Conservation (phyloP, 30 jellyfish, hydroid and myxozoan species). For the Kudoa iwatai region DNA sequence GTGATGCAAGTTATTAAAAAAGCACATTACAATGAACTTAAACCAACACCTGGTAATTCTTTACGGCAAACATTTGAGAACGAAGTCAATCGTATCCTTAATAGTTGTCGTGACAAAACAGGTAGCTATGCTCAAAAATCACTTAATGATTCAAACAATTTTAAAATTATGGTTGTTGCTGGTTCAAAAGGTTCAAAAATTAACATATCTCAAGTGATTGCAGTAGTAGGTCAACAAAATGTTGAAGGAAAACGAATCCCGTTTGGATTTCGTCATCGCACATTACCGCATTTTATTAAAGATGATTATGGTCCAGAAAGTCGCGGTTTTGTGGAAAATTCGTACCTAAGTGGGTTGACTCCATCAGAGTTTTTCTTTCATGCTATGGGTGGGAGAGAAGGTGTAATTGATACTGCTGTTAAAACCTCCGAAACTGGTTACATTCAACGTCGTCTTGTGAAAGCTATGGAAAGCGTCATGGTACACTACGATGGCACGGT, state of each 20-base stretch:
- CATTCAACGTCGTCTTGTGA: slow-evolving; percentile 64
- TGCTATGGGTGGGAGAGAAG: slow-evolving; percentile 99
- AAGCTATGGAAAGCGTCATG: slow-evolving; percentile 96
- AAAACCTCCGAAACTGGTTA: slow-evolving; percentile 87
- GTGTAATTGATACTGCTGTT: slow-evolving; percentile 94
- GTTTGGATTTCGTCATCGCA: slow-evolving; percentile 77
- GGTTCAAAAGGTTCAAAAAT: slow-evolving; percentile 96
- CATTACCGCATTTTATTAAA: slow-evolving; percentile 72
- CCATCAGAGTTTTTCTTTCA: slow-evolving; percentile 91
- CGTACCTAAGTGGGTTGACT: slow-evolving; percentile 84
- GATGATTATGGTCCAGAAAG: slow-evolving; percentile 98
- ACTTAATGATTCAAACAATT: slow-evolving; percentile 58
- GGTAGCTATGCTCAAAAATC: slow-evolving; percentile 95
- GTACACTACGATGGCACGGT: slow-evolving; percentile 91
- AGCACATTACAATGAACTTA: slow-evolving; percentile 80
- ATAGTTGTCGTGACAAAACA: slow-evolving; percentile 91
- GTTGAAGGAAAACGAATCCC: slow-evolving; percentile 98
- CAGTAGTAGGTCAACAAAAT: slow-evolving; percentile 95
- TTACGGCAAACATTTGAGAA: slow-evolving; percentile 84
- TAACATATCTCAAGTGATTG: slow-evolving; percentile 92
- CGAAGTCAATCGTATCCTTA: slow-evolving; percentile 59
- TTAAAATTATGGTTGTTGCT: slow-evolving; percentile 92
- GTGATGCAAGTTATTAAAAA: slow-evolving; percentile 65
- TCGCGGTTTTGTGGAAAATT: slow-evolving; percentile 90
- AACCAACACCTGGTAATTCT: slow-evolving; percentile 94